phyloP scores from a whole-genome alignment of 2,113 vertebrate genomes.

The Corapipo altera region DNA sequence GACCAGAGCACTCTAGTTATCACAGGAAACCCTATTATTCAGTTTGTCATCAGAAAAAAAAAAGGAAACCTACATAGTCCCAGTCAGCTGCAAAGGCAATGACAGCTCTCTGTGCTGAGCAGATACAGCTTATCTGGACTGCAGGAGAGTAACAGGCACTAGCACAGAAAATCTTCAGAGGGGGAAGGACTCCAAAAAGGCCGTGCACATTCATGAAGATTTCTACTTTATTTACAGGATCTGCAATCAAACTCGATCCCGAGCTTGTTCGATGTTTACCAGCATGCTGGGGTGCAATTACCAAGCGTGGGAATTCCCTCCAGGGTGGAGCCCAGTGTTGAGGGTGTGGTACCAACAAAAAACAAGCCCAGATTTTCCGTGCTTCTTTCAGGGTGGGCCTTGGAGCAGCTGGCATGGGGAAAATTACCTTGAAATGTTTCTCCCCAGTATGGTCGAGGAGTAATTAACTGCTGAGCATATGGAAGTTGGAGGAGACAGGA shows the following conservation, averaged over 20 bases:
- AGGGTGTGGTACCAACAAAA: neutral
- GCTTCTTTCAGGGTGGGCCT: neutral
- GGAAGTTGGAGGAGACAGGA: neutral
- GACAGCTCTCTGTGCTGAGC: neutral
- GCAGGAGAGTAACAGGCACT: neutral
- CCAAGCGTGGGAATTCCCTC: constrained; percentile 33
- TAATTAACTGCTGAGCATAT: neutral
- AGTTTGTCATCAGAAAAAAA: no score
- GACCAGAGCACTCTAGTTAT: neutral
- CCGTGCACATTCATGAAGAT: rapidly evolving
- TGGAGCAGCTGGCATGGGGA: neutral
- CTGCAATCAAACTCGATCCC: neutral
- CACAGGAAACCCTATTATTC: neutral
- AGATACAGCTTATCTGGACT: neutral
- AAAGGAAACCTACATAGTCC: neutral
- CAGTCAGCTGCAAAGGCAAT: neutral
- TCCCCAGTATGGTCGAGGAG: neutral
- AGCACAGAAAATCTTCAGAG: neutral
- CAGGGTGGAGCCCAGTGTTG: neutral
- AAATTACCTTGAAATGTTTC: neutral
- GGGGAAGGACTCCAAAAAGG: neutral
- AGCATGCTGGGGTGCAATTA: rapidly evolving
- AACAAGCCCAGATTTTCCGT: neutral
- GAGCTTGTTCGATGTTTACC: neutral
- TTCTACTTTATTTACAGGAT: neutral